These are phyloP conservation scores for Narcine bancroftii DNA, from an alignment of 2,113 vertebrate genomes.

Conservation along the genomic window DNA sequence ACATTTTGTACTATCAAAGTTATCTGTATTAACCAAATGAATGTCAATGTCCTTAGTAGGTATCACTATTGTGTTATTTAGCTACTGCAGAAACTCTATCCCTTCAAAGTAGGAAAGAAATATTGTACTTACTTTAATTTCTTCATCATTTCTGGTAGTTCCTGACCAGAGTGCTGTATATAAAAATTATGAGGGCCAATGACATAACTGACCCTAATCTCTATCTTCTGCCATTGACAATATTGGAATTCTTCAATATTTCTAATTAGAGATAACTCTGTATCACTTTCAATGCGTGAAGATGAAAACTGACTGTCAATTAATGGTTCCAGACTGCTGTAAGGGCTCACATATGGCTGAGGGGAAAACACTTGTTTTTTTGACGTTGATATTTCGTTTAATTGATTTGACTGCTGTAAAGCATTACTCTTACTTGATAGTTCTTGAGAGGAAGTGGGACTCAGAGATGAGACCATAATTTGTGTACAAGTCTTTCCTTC, in stretches of 20 bases:
- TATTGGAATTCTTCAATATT: not conserved
- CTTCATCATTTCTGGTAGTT: not conserved
- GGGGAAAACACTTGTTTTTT: not conserved
- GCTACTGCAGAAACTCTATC: not conserved
- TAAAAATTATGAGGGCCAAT: constrained; percentile 24
- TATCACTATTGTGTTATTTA: not conserved
- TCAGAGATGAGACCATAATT: too few relatives aligned
- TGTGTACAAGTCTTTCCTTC: not conserved
- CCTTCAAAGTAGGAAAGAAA: not conserved
- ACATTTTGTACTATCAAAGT: not conserved
- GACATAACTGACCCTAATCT: constrained; percentile 23
- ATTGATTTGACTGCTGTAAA: not conserved
- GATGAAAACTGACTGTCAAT: not conserved
- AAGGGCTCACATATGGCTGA: not conserved
- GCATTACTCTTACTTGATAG: not conserved
- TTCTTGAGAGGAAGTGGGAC: not conserved
- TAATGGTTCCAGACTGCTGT: not conserved
- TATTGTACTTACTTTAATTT: constrained; percentile 25
- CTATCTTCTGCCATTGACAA: constrained; percentile 17
- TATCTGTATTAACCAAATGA: not conserved
- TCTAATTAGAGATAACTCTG: too few relatives aligned
- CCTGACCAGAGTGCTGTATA: not conserved
- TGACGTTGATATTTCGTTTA: not conserved
- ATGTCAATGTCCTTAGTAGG: not conserved
- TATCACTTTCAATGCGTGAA: not conserved